Evolutionary conservation across 92 coral and sea anemone species (phyloP).

Genomic region (Siderastrea siderea): DNA sequence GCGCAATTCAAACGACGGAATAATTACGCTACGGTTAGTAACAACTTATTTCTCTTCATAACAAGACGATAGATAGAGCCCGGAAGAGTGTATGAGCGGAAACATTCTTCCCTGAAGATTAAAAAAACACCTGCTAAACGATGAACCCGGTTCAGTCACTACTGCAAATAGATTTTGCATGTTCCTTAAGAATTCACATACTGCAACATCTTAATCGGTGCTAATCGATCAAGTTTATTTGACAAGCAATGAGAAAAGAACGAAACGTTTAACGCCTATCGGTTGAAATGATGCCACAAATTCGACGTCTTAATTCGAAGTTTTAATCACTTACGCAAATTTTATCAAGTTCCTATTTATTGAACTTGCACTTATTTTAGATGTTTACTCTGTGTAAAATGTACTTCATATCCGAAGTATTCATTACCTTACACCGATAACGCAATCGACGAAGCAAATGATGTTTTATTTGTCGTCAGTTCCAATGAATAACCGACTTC

Average conservation of each 20-base stretch:
- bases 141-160: neutral
- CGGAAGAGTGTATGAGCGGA: neutral
- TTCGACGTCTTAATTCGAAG: neutral
- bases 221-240: conserved; percentile 2
- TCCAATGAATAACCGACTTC: no score
- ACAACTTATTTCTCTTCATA: neutral
- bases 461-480: no score
- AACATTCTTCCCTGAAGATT: neutral
- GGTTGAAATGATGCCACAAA: neutral
- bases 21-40: conserved; percentile 13
- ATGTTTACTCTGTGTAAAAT: neutral
- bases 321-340: neutral
- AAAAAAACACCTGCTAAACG: neutral
- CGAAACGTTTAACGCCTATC: neutral
- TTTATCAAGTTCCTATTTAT: neutral
- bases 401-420: neutral
- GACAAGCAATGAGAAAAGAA: neutral
- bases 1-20: conserved; percentile 13
- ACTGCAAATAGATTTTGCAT: neutral
- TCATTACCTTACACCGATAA: no score
- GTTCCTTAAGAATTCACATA: neutral
- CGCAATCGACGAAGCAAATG: no score
- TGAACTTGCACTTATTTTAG: neutral
- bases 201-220: conserved; percentile 7
- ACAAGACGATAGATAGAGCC: neutral